Base-by-base conservation (phyloP, 2,888 invertebrate species). In the Acleris emargana region DNA sequence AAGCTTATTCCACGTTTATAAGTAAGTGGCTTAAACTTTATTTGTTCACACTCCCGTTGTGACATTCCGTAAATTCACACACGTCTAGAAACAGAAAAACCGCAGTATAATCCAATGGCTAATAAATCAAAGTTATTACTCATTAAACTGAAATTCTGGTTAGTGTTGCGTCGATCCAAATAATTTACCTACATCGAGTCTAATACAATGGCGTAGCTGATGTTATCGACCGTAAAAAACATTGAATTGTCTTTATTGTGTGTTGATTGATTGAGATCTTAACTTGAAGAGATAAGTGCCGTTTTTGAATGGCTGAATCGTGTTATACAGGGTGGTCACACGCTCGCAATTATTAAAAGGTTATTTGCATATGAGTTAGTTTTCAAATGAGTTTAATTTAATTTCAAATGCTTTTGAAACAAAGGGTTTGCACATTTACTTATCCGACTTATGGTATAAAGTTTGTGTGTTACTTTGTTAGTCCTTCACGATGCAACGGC, bases 111-210 rank as follows among this genome's bases (percentile, higher is more conserved):
- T 9, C 9, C 55, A 66, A 64, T 57, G 45, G 22, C 18, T 52
- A 16, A 52, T 66, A 57, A 61, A 66, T 66, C 66, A 66, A 22
- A 52, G 16, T 59, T 42, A 52, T 51, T 58, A 45, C 43, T 60
- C 51, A 45, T 66, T 60, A 61, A 47, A 13, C 32, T 38, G 11
- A 52, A 61, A 61, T 61, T 66, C 61, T 57, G 45, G 28, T 32
- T 9, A 66, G 22, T 55, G 45, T 66, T 60, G 45, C 64, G 42
- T 38, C 42, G 64, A 43, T 66, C 66, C 7, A 61, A 61, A 66
- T 66, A 61, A 64, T 54, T 28, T 57, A 61, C 61, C 60, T 57
- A 57, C 66, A 66, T 63, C 20, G 20, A 47, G 20, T 11, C 16
- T n/a, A 45, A 45, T n/a, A 57, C 57, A 57, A 57, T 57, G 55